Evolutionary conservation across 2,113 vertebrate species (phyloP), one percentile per base, ranked within the genome.

Genomic region (Cynocephalus volans): DNA sequence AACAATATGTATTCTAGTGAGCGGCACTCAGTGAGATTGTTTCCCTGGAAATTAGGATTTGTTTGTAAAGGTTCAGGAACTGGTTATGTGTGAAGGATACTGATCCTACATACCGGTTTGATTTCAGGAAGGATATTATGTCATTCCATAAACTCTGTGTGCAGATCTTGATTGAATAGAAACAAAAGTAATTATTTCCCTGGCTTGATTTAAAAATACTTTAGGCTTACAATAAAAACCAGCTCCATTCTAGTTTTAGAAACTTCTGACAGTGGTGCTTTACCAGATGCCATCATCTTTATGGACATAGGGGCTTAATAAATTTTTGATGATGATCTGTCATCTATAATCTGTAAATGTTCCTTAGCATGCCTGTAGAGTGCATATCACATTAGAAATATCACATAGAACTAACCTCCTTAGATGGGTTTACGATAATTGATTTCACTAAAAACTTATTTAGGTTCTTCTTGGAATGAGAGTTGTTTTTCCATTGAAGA

Each of bases 111-210:
- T 97, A 91, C 96, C 76, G 80, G 97, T 97, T 97, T 98, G 56
- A 97, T 98, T 98, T 98, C 98, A 99, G 98, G 98, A 99, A 99
- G 99, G 99, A 99, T 98, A 98, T 99, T 99, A 98, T 97, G 98
- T 99, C 98, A 99, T 98, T 96, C 96, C 90, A 91, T 98, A 98
- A 98, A 98, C 98, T 95, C 96, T 97, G 98, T 92, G 97, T 97
- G 96, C 93, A 95, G 88, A 95, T 97, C 97, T 97, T 98, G 81
- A 97, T 33, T 98, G 97, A 98, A 98, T 98, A 97, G 98, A 98
- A 98, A 98, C 97, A 98, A 97, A 98, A 95, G 83, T 97, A 96
- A 97, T 96, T 97, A 94, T 96, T 97, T 98, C 97, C 98, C 96
- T 96, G 83, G 41, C 85, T 97, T 96, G 95, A 96, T 96, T 98